Evolutionary conservation across 2,797 vertebrate species (phyloP).

Genomic region (Myotis planiceps): DNA sequence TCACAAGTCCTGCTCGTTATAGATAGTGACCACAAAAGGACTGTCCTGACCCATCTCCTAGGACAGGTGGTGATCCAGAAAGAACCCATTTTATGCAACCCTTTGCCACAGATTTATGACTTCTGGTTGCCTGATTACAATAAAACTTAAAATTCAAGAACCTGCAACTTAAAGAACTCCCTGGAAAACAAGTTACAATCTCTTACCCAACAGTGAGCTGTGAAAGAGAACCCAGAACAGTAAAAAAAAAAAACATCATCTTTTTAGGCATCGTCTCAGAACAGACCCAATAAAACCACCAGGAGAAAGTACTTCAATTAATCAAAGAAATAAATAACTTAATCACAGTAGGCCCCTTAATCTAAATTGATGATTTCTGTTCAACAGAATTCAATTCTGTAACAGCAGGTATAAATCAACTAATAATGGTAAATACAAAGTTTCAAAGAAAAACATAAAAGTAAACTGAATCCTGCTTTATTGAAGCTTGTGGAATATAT

Average conservation of each 20-base stretch:
- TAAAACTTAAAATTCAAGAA: conserved; percentile 13
- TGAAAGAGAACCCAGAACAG: neutral
- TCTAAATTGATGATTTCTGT: conserved; percentile 28
- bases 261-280: neutral
- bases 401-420: conserved; percentile 12
- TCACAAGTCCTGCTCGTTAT: neutral
- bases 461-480: conserved; percentile 66
- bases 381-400: conserved; percentile 31
- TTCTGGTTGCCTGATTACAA: neutral
- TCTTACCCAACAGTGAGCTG: neutral
- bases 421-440: conserved; percentile 33
- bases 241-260: neutral
- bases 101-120: neutral
- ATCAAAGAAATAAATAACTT: conserved; percentile 11
- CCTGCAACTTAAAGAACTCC: neutral
- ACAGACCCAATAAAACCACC: conserved; percentile 1
- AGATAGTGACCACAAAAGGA: neutral
- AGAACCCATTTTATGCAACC: neutral
- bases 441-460: conserved; percentile 52
- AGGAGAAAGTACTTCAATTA: neutral
- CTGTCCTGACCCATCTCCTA: neutral
- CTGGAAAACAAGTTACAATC: neutral
- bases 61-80: neutral
- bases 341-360: neutral
- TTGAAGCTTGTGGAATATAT: conserved; percentile 63